A percentile compares a stretch with the other conserved stretches of the same genome.
phyloP scores from a whole-genome alignment of 2,797 vertebrate genomes.

The Pipistrellus nathusii region DNA sequence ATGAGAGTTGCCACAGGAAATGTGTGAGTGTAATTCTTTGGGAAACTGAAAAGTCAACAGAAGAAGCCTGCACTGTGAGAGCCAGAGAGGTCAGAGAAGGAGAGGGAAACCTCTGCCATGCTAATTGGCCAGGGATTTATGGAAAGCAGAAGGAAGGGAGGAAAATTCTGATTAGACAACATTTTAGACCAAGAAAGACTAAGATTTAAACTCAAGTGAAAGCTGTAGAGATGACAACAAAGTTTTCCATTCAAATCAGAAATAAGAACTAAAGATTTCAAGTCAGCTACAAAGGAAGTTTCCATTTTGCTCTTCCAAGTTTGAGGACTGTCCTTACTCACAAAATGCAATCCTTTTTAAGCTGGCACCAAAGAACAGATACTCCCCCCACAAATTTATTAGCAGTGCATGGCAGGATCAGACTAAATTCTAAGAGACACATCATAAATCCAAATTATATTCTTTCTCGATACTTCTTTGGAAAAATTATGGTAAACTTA shows the following conservation, averaged over 20 bases:
- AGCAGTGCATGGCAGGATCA: background rate
- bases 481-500: conserved; percentile 22
- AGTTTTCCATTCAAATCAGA: conserved; percentile 30
- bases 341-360: conserved; percentile 25
- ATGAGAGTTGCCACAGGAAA: background rate
- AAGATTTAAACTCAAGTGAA: conserved; percentile 28
- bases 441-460: conserved; percentile 65
- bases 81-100: background rate
- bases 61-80: background rate
- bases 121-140: background rate
- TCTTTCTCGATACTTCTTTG: conserved; percentile 2
- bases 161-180: background rate
- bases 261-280: background rate
- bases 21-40: background rate
- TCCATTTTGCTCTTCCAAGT: background rate
- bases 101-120: background rate
- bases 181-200: background rate
- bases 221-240: background rate
- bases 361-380: background rate
- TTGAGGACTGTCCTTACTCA: background rate
- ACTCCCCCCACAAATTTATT: conserved; percentile 40
- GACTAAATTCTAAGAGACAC: conserved; percentile 44
- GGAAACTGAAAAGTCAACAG: background rate
- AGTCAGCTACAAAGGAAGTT: conserved; percentile 9
- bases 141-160: background rate